phyloP scores from a whole-genome alignment of 1,140 invertebrate genomes.

The Megalopta genalis region DNA sequence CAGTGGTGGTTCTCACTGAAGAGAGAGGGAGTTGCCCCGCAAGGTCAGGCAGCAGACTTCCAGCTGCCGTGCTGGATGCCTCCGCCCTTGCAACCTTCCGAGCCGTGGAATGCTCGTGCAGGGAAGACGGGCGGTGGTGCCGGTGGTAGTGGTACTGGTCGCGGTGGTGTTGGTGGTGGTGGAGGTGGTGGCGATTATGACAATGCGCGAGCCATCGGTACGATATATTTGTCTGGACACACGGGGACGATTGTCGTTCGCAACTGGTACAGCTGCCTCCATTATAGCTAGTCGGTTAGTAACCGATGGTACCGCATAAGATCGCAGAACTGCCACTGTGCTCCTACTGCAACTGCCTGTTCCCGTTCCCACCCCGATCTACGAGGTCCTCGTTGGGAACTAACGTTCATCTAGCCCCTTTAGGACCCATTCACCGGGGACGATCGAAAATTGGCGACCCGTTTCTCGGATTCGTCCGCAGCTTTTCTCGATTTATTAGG shows the following conservation, averaged over 20 bases:
- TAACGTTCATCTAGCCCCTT: not conserved
- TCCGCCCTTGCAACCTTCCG: slow-evolving; percentile 63
- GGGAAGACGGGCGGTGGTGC: slow-evolving; percentile 42
- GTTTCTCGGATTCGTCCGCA: no score
- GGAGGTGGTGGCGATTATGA: slow-evolving; percentile 18
- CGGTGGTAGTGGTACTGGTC: slow-evolving; percentile 18
- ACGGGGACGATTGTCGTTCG: slow-evolving; percentile 60
- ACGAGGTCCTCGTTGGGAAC: not conserved
- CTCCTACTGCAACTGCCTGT: not conserved
- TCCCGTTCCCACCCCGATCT: not conserved
- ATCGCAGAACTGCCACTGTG: slow-evolving; percentile 72
- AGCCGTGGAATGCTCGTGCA: slow-evolving; percentile 62
- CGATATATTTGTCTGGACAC: slow-evolving; percentile 68
- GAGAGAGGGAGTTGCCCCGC: slow-evolving; percentile 72
- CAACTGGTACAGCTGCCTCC: slow-evolving; percentile 79
- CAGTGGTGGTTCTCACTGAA: slow-evolving; percentile 75
- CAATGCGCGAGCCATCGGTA: slow-evolving; percentile 35
- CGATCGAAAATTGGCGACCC: no score
- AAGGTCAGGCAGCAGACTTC: slow-evolving; percentile 64
- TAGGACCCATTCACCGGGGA: not conserved
- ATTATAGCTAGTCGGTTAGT: slow-evolving; percentile 86
- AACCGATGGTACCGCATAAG: slow-evolving; percentile 87
- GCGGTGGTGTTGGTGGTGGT: slow-evolving; percentile 8
- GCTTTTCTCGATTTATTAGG: no score
- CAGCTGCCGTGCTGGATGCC: slow-evolving; percentile 71